These are phyloP conservation scores for Anoura caudifer DNA, from an alignment of 2,113 vertebrate species.

Conservation along the genomic window DNA sequence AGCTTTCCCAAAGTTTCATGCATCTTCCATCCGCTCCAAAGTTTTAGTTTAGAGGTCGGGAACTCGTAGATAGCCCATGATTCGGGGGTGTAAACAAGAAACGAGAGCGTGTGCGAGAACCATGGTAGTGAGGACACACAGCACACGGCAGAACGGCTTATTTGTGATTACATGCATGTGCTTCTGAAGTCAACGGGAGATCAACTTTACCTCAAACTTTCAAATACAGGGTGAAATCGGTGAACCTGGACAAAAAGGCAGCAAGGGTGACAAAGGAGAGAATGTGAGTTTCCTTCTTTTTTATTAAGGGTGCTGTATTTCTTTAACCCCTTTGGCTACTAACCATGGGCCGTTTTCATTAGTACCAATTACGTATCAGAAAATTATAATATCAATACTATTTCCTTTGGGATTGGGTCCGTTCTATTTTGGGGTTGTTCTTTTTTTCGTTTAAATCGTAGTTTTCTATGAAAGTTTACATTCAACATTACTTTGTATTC, in stretches of 20 bases:
- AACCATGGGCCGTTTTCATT: not conserved
- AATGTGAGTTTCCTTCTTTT: conserved; percentile 85
- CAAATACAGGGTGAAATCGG: conserved; percentile 94
- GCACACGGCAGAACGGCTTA: not conserved
- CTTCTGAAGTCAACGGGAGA: not conserved
- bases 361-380: not conserved
- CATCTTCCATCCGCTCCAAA: not conserved
- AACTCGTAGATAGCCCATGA: not conserved
- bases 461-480: not conserved
- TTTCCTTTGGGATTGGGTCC: not conserved
- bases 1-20: not conserved
- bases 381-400: not conserved
- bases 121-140: not conserved
- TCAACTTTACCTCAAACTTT: conserved; percentile 67
- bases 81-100: not conserved
- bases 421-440: not conserved
- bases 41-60: not conserved
- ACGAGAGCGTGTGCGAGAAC: not conserved
- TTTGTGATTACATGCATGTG: conserved; percentile 31
- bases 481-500: not conserved
- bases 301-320: not conserved
- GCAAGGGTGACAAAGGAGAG: conserved; percentile 97
- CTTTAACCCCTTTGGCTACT: not conserved
- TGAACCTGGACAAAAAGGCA: conserved; percentile 96
- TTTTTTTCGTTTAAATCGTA: not conserved